phyloP scores from a whole-genome alignment of 2,113 vertebrate species.

The Meles meles region DNA sequence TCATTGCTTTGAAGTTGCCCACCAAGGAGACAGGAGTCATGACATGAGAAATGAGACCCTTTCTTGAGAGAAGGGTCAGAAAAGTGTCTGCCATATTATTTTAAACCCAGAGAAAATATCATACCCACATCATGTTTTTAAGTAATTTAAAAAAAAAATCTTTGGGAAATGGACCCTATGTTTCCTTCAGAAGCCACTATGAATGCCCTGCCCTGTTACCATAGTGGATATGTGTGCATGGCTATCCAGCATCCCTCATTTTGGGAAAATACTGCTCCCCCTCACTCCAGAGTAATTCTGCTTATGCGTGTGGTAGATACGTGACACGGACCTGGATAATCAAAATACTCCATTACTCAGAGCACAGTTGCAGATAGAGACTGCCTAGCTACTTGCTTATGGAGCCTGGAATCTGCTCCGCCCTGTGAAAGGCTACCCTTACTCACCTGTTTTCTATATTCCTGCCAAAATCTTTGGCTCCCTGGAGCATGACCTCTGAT shows the following conservation, averaged over 20 bases:
- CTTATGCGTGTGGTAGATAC: not conserved
- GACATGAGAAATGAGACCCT: not conserved
- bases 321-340: not conserved
- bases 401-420: not conserved
- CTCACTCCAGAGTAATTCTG: not conserved
- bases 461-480: not conserved
- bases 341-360: not conserved
- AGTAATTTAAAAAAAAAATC: conserved; percentile 53
- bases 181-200: not conserved
- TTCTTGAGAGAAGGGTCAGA: not conserved
- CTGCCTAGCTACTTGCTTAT: not conserved
- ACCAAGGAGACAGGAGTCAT: conserved; percentile 4
- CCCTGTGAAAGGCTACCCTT: not conserved
- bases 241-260: not conserved
- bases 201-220: conserved; percentile 32
- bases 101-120: conserved; percentile 25
- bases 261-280: not conserved
- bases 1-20: conserved; percentile 31
- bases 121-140: conserved; percentile 61
- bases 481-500: not conserved
- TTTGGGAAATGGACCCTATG: conserved; percentile 20
- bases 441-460: not conserved
- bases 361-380: not conserved
- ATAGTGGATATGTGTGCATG: fast-evolving
- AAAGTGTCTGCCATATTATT: conserved; percentile 43